Conservation (phyloP, 2,113 vertebrate genomes). For the Tupaia tana region DNA sequence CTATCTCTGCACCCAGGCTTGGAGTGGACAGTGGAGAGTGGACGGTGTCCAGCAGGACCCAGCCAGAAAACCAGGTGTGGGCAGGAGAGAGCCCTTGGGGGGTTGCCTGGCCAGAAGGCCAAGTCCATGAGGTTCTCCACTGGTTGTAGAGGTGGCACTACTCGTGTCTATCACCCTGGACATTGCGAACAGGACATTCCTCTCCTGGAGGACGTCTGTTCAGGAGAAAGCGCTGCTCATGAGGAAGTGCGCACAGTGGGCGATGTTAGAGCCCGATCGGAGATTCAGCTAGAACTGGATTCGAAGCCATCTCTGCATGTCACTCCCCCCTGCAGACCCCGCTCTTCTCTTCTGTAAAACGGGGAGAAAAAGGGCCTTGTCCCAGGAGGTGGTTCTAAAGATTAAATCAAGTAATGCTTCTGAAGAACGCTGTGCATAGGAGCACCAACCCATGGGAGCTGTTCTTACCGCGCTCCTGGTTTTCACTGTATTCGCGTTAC, state of each 20-base stretch:
- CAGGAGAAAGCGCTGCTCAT: not conserved
- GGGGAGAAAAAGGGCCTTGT: not conserved
- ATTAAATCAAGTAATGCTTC: not conserved
- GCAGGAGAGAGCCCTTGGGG: not conserved
- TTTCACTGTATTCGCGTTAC: not conserved
- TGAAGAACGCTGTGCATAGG: not conserved
- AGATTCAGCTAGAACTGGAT: not conserved
- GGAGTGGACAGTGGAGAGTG: too few relatives aligned
- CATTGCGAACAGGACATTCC: not conserved
- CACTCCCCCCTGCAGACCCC: too few relatives aligned
- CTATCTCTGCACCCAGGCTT: not conserved
- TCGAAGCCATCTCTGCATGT: not conserved
- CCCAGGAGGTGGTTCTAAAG: not conserved
- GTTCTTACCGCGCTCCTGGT: not conserved
- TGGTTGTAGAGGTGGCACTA: too few relatives aligned
- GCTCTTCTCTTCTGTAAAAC: not conserved
- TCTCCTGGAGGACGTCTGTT: not conserved
- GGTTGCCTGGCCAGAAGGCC: not conserved
- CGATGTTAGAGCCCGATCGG: not conserved
- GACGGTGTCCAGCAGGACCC: rapidly evolving
- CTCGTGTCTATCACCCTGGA: not conserved
- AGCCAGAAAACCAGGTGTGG: not conserved
- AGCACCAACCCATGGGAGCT: not conserved
- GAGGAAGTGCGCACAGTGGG: rapidly evolving
- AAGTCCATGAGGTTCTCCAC: rapidly evolving